A percentile compares a stretch with the other conserved stretches of the same genome.
phyloP scores from a whole-genome alignment of 1,140 invertebrate genomes.

The Meloidogyne hapla region DNA sequence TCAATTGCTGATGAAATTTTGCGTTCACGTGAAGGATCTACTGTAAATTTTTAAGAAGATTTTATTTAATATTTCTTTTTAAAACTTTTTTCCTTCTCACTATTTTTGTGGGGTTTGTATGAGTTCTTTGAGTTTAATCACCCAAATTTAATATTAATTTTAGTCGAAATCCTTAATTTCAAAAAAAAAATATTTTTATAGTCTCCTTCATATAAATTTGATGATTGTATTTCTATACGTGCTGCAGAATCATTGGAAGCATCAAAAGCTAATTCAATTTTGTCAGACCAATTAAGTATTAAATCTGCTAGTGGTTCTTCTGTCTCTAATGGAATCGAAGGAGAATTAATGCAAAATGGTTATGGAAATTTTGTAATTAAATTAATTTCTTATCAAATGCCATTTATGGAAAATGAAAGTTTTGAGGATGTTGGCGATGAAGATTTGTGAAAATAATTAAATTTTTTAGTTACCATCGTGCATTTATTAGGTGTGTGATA shows the following conservation, averaged over 20 bases:
- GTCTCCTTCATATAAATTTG: constrained; percentile 47
- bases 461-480: not conserved
- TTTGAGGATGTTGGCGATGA: constrained; percentile 42
- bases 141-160: not conserved
- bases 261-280: constrained; percentile 50
- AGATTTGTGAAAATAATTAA: constrained; percentile 35
- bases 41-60: constrained; percentile 15
- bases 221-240: constrained; percentile 42
- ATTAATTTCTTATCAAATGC: constrained; percentile 51
- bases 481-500: not conserved
- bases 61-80: no score
- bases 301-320: constrained; percentile 17
- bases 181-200: constrained; percentile 6
- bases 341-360: not conserved
- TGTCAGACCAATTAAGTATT: constrained; percentile 38
- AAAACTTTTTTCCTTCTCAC: not conserved
- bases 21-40: constrained; percentile 26
- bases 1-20: constrained; percentile 51
- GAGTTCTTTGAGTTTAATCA: no score
- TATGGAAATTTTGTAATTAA: not conserved
- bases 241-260: constrained; percentile 33
- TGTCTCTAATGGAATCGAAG: not conserved
- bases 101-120: not conserved
- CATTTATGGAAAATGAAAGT: constrained; percentile 44
- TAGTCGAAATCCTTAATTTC: not conserved